Conservation (phyloP, 1,140 invertebrate genomes). For the Ceratitis capitata region DNA sequence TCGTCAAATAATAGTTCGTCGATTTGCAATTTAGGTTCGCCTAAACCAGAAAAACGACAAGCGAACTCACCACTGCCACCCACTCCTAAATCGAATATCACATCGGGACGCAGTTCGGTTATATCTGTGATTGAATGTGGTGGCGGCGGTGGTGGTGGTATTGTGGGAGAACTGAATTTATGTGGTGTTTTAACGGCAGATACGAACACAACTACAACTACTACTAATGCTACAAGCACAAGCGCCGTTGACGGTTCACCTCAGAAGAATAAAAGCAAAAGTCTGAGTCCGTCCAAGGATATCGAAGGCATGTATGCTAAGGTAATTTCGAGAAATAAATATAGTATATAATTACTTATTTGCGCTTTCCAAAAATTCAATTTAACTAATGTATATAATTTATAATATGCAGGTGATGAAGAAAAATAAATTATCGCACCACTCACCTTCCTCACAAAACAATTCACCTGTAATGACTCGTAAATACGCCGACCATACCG, state of each 20-base stretch:
- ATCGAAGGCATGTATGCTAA: conserved; percentile 90
- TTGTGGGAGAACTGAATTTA: conserved; percentile 61
- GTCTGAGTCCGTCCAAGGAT: conserved; percentile 70
- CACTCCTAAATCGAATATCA: conserved; percentile 69
- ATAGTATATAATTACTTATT: not conserved
- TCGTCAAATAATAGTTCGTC: conserved; percentile 80
- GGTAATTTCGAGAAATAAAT: conserved; percentile 65
- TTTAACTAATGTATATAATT: conserved; percentile 29
- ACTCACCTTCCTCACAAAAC: conserved; percentile 55
- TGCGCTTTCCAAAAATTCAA: not conserved
- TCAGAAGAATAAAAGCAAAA: conserved; percentile 67
- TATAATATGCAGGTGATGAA: conserved; percentile 65
- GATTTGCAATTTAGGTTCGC: conserved; percentile 78
- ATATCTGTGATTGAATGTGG: conserved; percentile 62
- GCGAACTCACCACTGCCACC: conserved; percentile 84
- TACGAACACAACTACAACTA: conserved; percentile 32
- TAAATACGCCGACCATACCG: conserved; percentile 55
- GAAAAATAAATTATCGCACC: conserved; percentile 59
- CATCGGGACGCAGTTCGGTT: conserved; percentile 64
- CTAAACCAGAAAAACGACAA: conserved; percentile 86
- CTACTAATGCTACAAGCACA: conserved; percentile 66
- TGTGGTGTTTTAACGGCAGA: conserved; percentile 39
- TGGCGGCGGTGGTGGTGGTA: conserved; percentile 47
- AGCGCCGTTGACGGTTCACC: conserved; percentile 69
- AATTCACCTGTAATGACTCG: conserved; percentile 62